Conservation (phyloP, 2,113 vertebrate genomes). For the Phocoena phocoena region DNA sequence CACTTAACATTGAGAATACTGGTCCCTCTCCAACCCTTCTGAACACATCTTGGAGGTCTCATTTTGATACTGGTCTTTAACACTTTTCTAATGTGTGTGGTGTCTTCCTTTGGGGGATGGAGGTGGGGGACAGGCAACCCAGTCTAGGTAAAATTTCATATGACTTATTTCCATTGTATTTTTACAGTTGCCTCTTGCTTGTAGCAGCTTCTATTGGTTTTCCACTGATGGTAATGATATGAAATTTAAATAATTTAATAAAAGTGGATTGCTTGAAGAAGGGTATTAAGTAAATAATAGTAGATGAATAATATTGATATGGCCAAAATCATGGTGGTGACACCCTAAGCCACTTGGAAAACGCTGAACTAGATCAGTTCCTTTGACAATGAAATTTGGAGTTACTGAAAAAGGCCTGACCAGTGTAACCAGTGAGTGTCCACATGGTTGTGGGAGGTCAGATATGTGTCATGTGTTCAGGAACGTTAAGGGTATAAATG, state of each 20-base stretch:
- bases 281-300: not conserved
- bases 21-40: not conserved
- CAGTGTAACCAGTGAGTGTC: not conserved
- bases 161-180: not conserved
- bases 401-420: not conserved
- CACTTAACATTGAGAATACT: not conserved
- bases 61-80: constrained; percentile 1
- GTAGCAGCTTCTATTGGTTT: not conserved
- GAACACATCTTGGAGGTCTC: not conserved
- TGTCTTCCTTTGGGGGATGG: not conserved
- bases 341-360: not conserved
- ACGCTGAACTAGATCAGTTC: not conserved
- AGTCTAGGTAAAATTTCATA: not conserved
- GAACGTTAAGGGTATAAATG: not conserved
- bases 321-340: not conserved
- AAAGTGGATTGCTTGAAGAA: not conserved
- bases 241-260: not conserved
- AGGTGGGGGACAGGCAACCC: not conserved
- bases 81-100: not conserved
- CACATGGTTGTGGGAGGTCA: no score
- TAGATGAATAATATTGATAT: not conserved
- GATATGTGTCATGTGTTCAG: not conserved
- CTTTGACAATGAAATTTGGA: not conserved
- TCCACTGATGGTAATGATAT: not conserved
- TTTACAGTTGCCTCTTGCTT: not conserved